Evolutionary conservation across 2,797 vertebrate genomes (phyloP), one percentile per base, ranked within the genome.

Genomic region (Myiotriccus ornatus): DNA sequence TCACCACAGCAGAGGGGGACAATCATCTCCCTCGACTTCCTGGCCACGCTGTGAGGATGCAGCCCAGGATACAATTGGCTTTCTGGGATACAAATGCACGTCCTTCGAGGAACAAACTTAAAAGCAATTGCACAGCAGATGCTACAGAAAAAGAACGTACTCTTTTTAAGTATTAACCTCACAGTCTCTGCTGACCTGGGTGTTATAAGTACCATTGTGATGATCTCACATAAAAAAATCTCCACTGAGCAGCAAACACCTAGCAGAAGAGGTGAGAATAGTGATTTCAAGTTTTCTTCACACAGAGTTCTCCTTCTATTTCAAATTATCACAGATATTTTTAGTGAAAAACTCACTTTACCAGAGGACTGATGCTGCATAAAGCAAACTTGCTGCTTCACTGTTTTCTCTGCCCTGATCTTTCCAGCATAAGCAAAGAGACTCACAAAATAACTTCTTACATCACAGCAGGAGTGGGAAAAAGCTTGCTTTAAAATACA

Each of bases 401-500:
- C 14, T 85, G 74, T 71, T 76, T 80, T 52, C 19, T 79, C 59
- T 89, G 34, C 71, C 78, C 53, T 80, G 43, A 80, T 87, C 57
- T 65, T 89, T 78, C 57, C 39, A 47, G 35, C 25, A 65, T 78
- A 89, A 94, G 68, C 71, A 85, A 68, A 0, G 0, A 89, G 75
- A 43, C 63, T 87, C 88, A 82, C 41, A 53, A 94, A 93, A 71
- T 30, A 89, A 34, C 47, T 84, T 84, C 73, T 86, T 67, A 22
- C 20, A 64, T 49, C 78, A 68, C 84, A 92, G 76, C 78, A 89
- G 92, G 89, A 87, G 64, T 14, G 23, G 6, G 46, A 11, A 55
- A 84, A 90, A 50, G 3, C 35, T 92, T 71, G 19, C 39, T 93
- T 84, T 85, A 77, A 95, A 96, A 94, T 89, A 32, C 57, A 91